Conservation (phyloP, 2,797 vertebrate species). For the Strix occidentalis region DNA sequence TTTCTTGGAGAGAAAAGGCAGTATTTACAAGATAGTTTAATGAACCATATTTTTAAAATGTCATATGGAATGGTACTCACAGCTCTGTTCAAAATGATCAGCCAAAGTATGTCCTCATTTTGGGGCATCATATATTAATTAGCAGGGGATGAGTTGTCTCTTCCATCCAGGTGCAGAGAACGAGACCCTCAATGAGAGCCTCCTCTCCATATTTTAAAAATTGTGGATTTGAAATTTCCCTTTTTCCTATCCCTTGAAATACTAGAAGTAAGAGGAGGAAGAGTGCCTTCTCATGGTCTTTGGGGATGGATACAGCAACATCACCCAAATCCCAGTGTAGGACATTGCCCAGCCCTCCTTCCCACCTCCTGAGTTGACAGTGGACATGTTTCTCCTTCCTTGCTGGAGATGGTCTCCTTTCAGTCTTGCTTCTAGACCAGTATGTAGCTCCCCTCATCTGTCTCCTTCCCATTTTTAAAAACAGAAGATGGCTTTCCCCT, state of each 20-base stretch:
- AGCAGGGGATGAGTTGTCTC: neutral
- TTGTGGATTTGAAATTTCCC: neutral
- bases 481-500: neutral
- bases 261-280: neutral
- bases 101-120: neutral
- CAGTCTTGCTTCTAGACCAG: neutral
- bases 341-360: neutral
- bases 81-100: neutral
- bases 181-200: neutral
- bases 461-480: neutral
- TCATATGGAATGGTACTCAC: neutral
- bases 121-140: neutral
- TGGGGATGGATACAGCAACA: neutral
- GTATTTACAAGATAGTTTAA: neutral
- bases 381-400: neutral
- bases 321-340: neutral
- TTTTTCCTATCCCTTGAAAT: neutral
- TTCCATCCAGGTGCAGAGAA: neutral
- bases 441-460: rapidly evolving
- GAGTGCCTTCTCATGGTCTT: neutral
- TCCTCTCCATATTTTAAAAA: neutral
- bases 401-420: neutral
- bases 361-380: neutral
- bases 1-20: neutral
- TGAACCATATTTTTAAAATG: neutral